Conservation (phyloP, 2,797 vertebrate genomes). For the Ciconia nigra region DNA sequence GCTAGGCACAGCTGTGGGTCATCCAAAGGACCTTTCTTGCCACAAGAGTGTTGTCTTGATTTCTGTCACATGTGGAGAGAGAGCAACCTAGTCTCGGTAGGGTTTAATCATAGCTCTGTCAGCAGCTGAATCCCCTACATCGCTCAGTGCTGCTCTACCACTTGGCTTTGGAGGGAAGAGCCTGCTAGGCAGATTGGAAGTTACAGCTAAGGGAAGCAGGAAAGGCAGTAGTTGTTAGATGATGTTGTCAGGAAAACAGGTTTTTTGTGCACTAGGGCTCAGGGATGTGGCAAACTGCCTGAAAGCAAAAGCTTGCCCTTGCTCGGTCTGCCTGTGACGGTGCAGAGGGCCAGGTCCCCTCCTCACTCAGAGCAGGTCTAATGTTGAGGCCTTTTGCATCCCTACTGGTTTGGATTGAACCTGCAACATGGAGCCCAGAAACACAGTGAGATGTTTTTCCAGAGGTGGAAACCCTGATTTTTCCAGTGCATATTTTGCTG, state of each 20-base stretch:
- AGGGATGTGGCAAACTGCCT: background rate
- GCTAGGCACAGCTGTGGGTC: background rate
- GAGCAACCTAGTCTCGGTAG: background rate
- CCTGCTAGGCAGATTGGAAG: background rate
- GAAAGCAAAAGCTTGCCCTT: background rate
- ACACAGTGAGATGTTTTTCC: background rate
- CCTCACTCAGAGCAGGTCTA: background rate
- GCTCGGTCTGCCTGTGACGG: background rate
- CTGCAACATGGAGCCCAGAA: background rate
- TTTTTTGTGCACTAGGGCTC: background rate
- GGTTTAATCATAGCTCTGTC: background rate
- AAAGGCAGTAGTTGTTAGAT: background rate
- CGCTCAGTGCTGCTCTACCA: accelerated
- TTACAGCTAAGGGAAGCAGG: background rate
- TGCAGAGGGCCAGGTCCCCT: background rate
- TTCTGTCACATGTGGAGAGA: background rate
- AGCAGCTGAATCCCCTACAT: background rate
- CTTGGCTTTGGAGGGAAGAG: background rate
- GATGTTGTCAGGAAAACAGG: background rate
- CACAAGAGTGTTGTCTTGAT: background rate
- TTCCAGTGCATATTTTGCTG: background rate
- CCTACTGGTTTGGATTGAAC: background rate
- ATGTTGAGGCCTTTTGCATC: background rate
- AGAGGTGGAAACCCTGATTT: background rate
- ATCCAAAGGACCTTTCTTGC: background rate